Percentiles rank a stretch among this genome's conserved stretches.
Evolutionary conservation across 2,113 vertebrate species (phyloP).

Genomic region (Corythoichthys haematopterus): DNA sequence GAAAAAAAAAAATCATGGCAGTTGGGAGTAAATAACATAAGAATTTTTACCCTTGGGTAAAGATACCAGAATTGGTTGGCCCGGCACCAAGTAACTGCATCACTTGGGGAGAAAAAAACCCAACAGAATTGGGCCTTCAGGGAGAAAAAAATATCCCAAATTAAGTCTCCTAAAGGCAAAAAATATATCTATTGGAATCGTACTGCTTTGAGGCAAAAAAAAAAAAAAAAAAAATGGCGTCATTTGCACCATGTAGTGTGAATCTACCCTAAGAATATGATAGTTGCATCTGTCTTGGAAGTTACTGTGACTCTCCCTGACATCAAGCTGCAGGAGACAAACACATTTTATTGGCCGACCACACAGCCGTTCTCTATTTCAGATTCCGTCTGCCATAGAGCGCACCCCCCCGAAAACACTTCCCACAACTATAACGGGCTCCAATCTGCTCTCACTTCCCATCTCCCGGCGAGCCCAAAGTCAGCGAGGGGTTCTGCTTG

Average conservation of each 20-base stretch:
- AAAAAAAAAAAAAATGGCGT: not conserved
- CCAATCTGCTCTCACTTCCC: conserved; percentile 60
- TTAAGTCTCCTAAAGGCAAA: too few species aligned
- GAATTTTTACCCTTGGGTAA: not conserved
- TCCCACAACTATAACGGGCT: conserved; percentile 29
- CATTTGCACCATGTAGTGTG: not conserved
- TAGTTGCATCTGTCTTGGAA: conserved; percentile 23
- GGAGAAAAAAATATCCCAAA: not conserved
- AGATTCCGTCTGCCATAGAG: conserved; percentile 36
- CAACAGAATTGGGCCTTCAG: not conserved
- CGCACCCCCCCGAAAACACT: not conserved
- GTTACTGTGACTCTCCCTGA: conserved; percentile 43
- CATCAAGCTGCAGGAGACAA: conserved; percentile 45
- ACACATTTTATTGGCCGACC: conserved; percentile 47
- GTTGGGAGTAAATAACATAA: too few species aligned
- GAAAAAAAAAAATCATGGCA: not conserved
- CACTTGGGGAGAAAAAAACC: not conserved
- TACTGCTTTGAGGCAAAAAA: not conserved
- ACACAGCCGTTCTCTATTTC: conserved; percentile 32
- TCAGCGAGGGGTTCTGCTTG: conserved; percentile 41
- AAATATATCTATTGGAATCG: not conserved
- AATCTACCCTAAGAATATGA: conserved; percentile 11
- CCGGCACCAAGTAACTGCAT: not conserved
- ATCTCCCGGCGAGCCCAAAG: conserved; percentile 39
- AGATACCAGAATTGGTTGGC: not conserved